Percentiles rank a stretch among this genome's conserved stretches.
Conservation (phyloP, 2,113 vertebrate species). For the Accipiter virgatus region DNA sequence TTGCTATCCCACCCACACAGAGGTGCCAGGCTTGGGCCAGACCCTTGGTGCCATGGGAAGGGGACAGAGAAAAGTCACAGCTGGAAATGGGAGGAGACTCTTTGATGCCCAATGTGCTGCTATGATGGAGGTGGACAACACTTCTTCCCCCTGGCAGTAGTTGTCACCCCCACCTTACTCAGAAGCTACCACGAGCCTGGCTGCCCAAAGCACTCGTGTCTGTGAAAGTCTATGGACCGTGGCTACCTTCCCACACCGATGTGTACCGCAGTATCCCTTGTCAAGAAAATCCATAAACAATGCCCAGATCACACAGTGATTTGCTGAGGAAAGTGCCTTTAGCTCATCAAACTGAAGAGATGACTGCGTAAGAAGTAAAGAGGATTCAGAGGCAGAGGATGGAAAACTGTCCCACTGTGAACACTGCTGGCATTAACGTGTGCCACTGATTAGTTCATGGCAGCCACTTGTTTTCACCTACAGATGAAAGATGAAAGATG, state of each 20-base stretch:
- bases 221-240: accelerated
- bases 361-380: not conserved
- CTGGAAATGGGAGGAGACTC: not conserved
- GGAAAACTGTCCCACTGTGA: not conserved
- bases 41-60: not conserved
- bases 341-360: not conserved
- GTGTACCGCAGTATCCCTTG: not conserved
- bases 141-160: accelerated
- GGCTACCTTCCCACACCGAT: not conserved
- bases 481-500: not conserved
- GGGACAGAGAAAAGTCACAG: not conserved
- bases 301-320: not conserved
- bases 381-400: not conserved
- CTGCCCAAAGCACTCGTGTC: not conserved
- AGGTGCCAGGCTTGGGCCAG: not conserved
- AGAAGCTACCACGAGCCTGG: not conserved
- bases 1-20: not conserved
- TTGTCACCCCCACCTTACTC: not conserved
- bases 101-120: not conserved
- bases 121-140: not conserved
- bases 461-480: not conserved
- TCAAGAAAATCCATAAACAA: not conserved
- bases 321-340: not conserved
- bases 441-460: not conserved
- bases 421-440: not conserved